Base-by-base conservation (phyloP, 2,113 vertebrate genomes). In the Siniperca knerii region DNA sequence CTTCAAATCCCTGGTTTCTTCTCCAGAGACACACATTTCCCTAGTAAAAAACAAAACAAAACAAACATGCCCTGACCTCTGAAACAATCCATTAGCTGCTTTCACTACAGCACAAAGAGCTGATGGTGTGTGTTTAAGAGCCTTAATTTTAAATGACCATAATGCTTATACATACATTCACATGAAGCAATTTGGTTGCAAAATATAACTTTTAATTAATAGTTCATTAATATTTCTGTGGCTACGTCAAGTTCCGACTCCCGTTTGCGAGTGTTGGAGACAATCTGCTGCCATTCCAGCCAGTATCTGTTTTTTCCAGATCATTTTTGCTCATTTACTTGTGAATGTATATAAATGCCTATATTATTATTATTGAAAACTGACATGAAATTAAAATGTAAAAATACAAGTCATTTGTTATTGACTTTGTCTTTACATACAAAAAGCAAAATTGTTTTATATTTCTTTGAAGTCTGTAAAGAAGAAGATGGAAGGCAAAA, bases 71-170 rank as follows among this genome's bases (percentile, higher is more conserved):
- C 23, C 21, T 79, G 20, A 82, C 79, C 44, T 77, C 61, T 65
- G 54, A 62, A 58, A 54, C 54, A 86, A 65, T 11, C 75, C 69
- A 84, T 78, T 58, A 84, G 58, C 42, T 46, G 35, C 73, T 61
- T 55, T 40, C n/a, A 68, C 13, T 15, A 62, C 20, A 60, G 20
- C 25, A 44, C 57, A 74, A 15, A 73, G 21, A 58, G n/a, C 18
- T 0, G 1, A n/a, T 33, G 21, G 4, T 33, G 13, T 33, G n/a
- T 23, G n/a, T 60, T 48, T n/a, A 33, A 64, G 33, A 61, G 52
- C 35, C 11, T 8, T 1, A 4, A 25, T 37, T 57, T 48, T 8
- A 13, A 35, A 62, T 33, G 8, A 15, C 6, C 12, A 44, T 21
- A 20, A 25, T 33, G 50, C 20, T 64, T 8, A 8, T n/a, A 33